phyloP scores from a whole-genome alignment of 2,888 invertebrate genomes.

The Chouioia cunea region DNA sequence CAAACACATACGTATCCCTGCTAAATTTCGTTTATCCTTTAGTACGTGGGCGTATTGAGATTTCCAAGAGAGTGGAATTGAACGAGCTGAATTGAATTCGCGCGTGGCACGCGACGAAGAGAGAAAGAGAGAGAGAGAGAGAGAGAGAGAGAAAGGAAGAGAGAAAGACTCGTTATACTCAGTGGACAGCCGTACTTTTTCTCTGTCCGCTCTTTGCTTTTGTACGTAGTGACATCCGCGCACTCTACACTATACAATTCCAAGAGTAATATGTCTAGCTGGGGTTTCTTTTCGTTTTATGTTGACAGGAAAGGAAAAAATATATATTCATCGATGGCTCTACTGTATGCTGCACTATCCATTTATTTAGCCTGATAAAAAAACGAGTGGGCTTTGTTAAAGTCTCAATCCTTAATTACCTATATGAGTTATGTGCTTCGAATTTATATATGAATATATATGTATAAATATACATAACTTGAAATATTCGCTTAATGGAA shows the following conservation, averaged over 20 bases:
- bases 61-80: conserved; percentile 7
- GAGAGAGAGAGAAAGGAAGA: conserved; percentile 1
- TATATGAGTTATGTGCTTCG: too few relatives aligned
- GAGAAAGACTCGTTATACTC: conserved; percentile 5
- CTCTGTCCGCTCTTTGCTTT: neutral
- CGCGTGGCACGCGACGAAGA: neutral
- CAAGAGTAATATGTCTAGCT: conserved; percentile 17
- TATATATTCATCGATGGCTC: conserved; percentile 10
- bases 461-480: too few relatives aligned
- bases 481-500: too few relatives aligned
- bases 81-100: conserved; percentile 26
- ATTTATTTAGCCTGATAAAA: conserved; percentile 20
- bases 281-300: neutral
- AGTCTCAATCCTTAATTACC: conserved; percentile 11
- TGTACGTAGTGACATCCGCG: conserved; percentile 1
- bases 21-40: too few relatives aligned
- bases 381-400: conserved; percentile 22
- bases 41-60: too few relatives aligned
- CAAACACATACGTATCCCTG: too few relatives aligned
- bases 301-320: neutral
- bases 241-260: neutral
- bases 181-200: conserved; percentile 6
- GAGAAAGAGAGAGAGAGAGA: neutral
- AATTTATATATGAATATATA: too few relatives aligned
- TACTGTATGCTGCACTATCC: conserved; percentile 11